Evolutionary conservation across 1,140 invertebrate species (phyloP).

Genomic region (Pseudomyrmex gracilis): DNA sequence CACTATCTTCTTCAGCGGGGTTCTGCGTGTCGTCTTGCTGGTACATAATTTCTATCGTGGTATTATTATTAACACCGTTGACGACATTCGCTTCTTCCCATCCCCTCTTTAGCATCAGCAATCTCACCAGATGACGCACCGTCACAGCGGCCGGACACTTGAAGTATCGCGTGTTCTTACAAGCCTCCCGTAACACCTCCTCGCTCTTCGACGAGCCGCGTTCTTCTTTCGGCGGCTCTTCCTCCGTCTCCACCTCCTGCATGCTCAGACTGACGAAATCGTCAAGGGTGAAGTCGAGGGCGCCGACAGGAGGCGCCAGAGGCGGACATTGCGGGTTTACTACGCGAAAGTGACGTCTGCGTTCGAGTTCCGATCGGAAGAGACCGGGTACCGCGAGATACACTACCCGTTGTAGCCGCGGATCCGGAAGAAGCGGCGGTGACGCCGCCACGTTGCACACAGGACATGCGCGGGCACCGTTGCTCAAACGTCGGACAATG

Average conservation of each 20-base stretch:
- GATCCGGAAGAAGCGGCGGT: constrained; percentile 87
- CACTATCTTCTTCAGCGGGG: neutral
- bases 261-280: constrained; percentile 82
- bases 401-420: constrained; percentile 90
- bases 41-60: constrained; percentile 78
- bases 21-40: constrained; percentile 54
- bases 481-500: constrained; percentile 94
- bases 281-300: constrained; percentile 78
- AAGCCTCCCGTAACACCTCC: neutral
- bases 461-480: constrained; percentile 88
- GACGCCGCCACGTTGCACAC: constrained; percentile 83
- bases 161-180: constrained; percentile 73
- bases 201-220: constrained; percentile 17
- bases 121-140: constrained; percentile 79
- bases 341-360: constrained; percentile 78
- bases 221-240: neutral
- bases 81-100: constrained; percentile 77
- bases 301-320: constrained; percentile 73
- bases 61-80: constrained; percentile 66
- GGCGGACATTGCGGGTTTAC: constrained; percentile 79
- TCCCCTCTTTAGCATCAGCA: constrained; percentile 81
- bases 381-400: constrained; percentile 92
- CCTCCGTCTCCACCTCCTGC: constrained; percentile 70
- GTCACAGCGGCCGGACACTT: constrained; percentile 82
- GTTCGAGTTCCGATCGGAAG: constrained; percentile 82